Conservation (phyloP, 2,797 vertebrate genomes). For the Gastrophryne carolinensis region DNA sequence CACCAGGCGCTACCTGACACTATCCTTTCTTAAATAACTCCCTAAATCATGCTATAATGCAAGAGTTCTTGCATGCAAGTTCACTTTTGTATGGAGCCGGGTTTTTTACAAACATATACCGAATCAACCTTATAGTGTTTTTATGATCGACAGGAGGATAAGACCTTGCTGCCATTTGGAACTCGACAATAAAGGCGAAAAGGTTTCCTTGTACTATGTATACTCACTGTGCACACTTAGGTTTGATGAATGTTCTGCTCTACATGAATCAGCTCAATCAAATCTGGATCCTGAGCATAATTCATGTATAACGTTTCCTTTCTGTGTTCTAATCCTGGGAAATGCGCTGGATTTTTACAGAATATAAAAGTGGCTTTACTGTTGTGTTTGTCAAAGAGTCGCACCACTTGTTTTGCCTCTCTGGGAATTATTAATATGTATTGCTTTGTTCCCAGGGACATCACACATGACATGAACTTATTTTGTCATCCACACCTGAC, state of each 20-base stretch:
- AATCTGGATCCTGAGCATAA: neutral
- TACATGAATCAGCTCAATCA: constrained; percentile 3
- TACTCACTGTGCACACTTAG: neutral
- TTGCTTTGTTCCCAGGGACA: constrained; percentile 24
- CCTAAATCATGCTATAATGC: too few species aligned
- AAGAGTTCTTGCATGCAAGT: too few species aligned
- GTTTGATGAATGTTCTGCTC: neutral
- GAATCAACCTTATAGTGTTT: too few species aligned
- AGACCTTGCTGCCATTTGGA: too few species aligned
- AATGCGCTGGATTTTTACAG: constrained; percentile 15
- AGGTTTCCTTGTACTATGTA: too few species aligned
- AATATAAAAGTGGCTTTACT: constrained; percentile 22
- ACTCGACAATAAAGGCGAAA: too few species aligned
- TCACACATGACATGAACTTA: constrained; percentile 40
- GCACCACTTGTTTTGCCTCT: constrained; percentile 48
- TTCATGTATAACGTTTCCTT: constrained; percentile 14
- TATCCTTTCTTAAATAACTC: too few species aligned
- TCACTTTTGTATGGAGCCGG: too few species aligned
- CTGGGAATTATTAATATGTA: constrained; percentile 43
- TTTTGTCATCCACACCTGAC: constrained; percentile 48
- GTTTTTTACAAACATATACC: too few species aligned
- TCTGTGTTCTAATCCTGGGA: neutral
- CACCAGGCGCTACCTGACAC: too few species aligned
- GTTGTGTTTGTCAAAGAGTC: constrained; percentile 45
- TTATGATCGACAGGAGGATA: too few species aligned